These are phyloP conservation scores for Drosophila sproati DNA, from an alignment of 1,140 invertebrate genomes.

Conservation along the genomic window DNA sequence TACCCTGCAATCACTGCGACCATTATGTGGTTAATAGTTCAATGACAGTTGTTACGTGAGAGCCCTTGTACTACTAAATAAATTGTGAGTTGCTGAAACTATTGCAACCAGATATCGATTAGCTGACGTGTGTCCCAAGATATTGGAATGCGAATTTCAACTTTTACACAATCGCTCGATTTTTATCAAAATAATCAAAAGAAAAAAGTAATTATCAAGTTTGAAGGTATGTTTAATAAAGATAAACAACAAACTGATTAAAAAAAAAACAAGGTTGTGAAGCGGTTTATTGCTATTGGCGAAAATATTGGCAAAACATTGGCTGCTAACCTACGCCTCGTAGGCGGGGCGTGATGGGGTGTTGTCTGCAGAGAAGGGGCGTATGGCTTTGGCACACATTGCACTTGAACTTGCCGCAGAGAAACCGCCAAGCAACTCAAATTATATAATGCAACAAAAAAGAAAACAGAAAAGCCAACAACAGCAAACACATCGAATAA, in stretches of 20 bases:
- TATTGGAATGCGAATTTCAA: background rate
- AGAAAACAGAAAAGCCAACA: conserved; percentile 22
- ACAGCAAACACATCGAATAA: conserved; percentile 57
- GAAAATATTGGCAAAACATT: conserved; percentile 82
- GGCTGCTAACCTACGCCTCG: conserved; percentile 37
- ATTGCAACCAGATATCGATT: background rate
- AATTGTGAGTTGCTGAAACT: background rate
- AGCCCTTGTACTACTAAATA: background rate
- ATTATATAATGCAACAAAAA: conserved; percentile 72
- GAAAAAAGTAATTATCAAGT: background rate
- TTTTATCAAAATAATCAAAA: background rate
- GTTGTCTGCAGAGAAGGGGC: background rate
- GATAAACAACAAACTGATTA: too few species aligned
- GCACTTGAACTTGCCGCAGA: conserved; percentile 80
- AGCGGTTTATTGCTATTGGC: conserved; percentile 65
- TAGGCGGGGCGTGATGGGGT: conserved; percentile 28
- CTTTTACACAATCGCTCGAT: too few species aligned
- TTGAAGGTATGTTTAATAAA: too few species aligned
- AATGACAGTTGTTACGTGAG: background rate
- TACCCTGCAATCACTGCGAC: conserved; percentile 22
- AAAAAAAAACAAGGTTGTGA: background rate
- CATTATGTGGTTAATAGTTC: background rate
- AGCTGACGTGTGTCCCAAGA: background rate
- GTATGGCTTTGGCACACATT: conserved; percentile 41
- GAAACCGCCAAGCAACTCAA: conserved; percentile 61